phyloP scores from a whole-genome alignment of 2,113 vertebrate species.

The Semicossyphus pulcher region DNA sequence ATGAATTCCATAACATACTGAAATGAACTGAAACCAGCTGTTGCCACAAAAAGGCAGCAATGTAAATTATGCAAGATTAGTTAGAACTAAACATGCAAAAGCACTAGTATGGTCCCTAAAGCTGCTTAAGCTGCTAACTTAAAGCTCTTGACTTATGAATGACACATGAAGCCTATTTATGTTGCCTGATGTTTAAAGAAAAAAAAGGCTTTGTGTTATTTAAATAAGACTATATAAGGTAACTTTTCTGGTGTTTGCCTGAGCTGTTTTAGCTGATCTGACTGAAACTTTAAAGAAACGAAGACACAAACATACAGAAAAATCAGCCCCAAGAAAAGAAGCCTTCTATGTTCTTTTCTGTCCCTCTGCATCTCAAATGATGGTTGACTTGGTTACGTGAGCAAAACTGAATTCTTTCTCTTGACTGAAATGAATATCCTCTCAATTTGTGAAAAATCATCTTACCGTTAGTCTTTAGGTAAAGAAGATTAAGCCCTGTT shows the following conservation, averaged over 20 bases:
- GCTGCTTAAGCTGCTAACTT: not conserved
- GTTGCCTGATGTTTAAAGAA: not conserved
- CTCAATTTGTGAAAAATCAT: constrained; percentile 17
- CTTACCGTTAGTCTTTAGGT: constrained; percentile 24
- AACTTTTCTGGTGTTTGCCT: not conserved
- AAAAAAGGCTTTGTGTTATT: not conserved
- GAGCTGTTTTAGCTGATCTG: not conserved
- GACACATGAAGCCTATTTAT: not conserved
- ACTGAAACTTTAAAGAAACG: no score
- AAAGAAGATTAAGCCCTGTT: constrained; percentile 43
- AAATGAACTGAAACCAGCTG: not conserved
- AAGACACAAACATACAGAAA: not conserved
- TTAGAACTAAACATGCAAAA: not conserved
- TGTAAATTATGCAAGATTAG: not conserved
- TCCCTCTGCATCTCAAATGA: not conserved
- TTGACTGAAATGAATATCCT: constrained; percentile 8
- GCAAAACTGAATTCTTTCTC: not conserved
- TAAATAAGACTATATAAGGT: not conserved
- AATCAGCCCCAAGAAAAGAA: not conserved
- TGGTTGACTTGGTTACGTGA: not conserved
- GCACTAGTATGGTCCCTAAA: not conserved
- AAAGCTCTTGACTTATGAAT: not conserved
- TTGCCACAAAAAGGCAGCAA: not conserved
- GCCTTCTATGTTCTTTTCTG: not conserved
- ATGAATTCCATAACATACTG: constrained; percentile 30